Evolutionary conservation across 2,797 vertebrate species (phyloP).

Genomic region (Danio kyathit): DNA sequence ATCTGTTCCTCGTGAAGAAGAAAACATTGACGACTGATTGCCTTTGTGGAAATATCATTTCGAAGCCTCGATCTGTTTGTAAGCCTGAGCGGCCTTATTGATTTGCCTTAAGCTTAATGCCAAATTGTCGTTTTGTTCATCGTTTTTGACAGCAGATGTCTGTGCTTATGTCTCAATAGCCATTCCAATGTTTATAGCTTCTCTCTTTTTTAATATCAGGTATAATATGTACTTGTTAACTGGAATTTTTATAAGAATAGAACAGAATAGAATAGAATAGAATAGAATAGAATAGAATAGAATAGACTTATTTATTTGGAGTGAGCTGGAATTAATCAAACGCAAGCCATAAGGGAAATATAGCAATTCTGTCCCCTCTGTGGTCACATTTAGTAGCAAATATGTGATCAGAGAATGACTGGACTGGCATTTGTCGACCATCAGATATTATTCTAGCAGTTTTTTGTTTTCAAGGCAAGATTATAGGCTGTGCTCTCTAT

Average conservation of each 20-base stretch:
- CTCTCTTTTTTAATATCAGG: constrained; percentile 27
- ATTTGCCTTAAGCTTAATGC: constrained; percentile 42
- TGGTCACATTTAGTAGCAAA: constrained; percentile 29
- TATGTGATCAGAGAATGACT: constrained; percentile 26
- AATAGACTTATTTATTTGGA: constrained; percentile 59
- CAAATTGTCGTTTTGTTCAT: constrained; percentile 40
- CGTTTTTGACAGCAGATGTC: constrained; percentile 41
- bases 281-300: constrained; percentile 24
- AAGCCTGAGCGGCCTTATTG: constrained; percentile 31
- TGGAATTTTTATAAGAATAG: constrained; percentile 52
- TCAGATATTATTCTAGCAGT: constrained; percentile 39
- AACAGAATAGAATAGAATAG: constrained; percentile 14
- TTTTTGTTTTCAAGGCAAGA: constrained; percentile 29
- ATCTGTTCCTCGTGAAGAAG: constrained; percentile 26
- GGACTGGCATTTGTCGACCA: constrained; percentile 34
- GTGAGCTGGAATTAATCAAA: constrained; percentile 54
- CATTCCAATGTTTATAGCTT: constrained; percentile 59
- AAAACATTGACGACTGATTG: constrained; percentile 33
- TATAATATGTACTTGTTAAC: constrained; percentile 52
- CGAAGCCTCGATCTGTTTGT: constrained; percentile 21
- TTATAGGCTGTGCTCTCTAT: constrained; percentile 29
- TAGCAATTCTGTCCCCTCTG: constrained; percentile 12
- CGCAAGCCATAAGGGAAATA: constrained; percentile 24
- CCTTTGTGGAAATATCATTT: neutral
- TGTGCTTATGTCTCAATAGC: constrained; percentile 46